Evolutionary conservation across 2,888 invertebrate genomes (phyloP).

Genomic region (Watsonalla binaria): DNA sequence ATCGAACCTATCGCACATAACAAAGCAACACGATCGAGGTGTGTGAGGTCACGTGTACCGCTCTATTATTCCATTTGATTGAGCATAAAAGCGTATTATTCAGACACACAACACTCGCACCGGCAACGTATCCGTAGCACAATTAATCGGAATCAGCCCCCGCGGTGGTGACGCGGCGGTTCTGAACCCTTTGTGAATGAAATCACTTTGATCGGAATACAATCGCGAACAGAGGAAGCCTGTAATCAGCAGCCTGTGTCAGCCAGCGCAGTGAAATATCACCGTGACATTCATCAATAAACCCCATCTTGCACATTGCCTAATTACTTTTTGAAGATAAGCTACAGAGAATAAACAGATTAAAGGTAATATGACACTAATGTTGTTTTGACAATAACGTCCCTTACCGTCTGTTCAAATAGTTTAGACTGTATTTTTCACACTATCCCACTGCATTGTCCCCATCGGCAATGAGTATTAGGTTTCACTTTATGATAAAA

Average conservation of each 20-base stretch:
- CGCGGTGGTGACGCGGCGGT: conserved; percentile 48
- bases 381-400: no score
- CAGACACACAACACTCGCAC: conserved; percentile 27
- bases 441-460: no score
- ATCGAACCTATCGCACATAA: neutral
- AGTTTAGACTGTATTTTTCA: no score
- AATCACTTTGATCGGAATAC: conserved; percentile 64
- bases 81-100: conserved; percentile 25
- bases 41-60: neutral
- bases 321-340: conserved; percentile 6
- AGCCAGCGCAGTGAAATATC: conserved; percentile 33
- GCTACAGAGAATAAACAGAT: neutral
- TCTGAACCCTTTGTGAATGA: conserved; percentile 66
- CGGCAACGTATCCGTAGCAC: conserved; percentile 31
- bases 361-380: neutral
- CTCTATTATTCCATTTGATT: conserved; percentile 20
- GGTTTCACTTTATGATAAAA: no score
- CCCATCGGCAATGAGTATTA: no score
- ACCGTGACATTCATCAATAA: conserved; percentile 27
- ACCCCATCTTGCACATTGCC: conserved; percentile 3
- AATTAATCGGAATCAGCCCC: conserved; percentile 55
- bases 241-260: conserved; percentile 58
- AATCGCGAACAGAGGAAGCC: conserved; percentile 52
- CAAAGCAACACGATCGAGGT: neutral
- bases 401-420: no score